Base-by-base conservation (phyloP, 2,113 vertebrate species). In the Cariama cristata region DNA sequence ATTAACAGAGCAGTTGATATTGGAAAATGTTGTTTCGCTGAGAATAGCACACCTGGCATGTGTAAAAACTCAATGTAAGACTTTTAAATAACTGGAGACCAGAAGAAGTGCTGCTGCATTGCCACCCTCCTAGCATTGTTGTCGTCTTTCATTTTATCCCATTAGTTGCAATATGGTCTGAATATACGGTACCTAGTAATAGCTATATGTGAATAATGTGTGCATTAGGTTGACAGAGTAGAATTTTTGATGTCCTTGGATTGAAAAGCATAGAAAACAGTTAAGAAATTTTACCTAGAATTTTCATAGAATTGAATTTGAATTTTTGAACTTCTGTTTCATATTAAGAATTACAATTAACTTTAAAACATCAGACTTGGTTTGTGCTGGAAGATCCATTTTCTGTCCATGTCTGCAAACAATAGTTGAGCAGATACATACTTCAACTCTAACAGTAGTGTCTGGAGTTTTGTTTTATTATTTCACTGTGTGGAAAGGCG, bases 381-480 rank as follows among this genome's bases (percentile, higher is more conserved):
- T 64, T 79, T 69, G 53, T 59, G 35, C 74, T 73, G 32, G 40
- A 88, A 73, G 52, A 23, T 63, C 30, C 8, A 4, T 81, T 66
- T 75, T 91, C 35, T 59, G 60, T 35, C 35, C 23, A 8, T 58
- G 35, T 72, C 64, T 93, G 44, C 80, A 79, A 75, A 5, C 18
- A 84, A 4, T 16, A 89, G 32, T 21, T 64, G 73, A 69, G 45
- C 53, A 64, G 52, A 44, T 84, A 22, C 19, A n/a, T 79, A 24
- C 26, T 81, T 75, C 23, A 68, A 18, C 55, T 80, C 30, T 64
- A 62, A 24, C 40, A 26, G 30, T 38, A 49, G 55, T n/a, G 27
- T 87, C 49, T 91, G 69, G 58, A 59, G 32, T 30, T 92, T 30
- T 91, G 58, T 62, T 93, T 94, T 82, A 89, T 80, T 87, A 24